Evolutionary conservation across 2,797 vertebrate species (phyloP).

Genomic region (Karalla daura): DNA sequence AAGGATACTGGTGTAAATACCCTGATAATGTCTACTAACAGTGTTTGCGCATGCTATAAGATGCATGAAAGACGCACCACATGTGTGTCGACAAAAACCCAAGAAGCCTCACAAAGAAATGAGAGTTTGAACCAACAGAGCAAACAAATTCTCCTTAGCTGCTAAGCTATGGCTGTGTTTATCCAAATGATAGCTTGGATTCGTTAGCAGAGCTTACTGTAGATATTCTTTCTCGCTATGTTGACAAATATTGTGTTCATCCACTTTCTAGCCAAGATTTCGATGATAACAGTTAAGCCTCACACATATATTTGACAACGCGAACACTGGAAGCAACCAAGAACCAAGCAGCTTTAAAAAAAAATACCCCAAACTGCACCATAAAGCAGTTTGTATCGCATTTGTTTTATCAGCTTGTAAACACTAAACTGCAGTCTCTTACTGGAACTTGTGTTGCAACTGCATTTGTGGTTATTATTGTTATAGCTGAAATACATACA

Average conservation of each 20-base stretch:
- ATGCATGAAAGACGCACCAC: not conserved
- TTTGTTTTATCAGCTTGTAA: too few relatives aligned
- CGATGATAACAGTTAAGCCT: not conserved
- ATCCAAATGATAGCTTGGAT: not conserved
- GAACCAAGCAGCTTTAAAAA: too few relatives aligned
- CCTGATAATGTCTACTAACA: conserved; percentile 17
- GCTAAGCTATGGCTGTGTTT: not conserved
- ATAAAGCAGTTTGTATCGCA: too few relatives aligned
- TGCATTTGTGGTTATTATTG: too few relatives aligned
- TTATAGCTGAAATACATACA: too few relatives aligned
- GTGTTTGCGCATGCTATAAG: not conserved
- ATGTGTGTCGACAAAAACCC: conserved; percentile 8
- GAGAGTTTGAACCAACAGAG: not conserved
- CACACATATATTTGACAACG: not conserved
- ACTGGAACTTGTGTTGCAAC: too few relatives aligned
- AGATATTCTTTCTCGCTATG: not conserved
- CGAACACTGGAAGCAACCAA: not conserved
- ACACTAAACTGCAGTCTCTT: too few relatives aligned
- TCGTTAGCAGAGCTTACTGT: not conserved
- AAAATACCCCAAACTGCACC: not conserved
- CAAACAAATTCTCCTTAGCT: not conserved
- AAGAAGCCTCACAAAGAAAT: not conserved
- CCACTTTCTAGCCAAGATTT: too few relatives aligned
- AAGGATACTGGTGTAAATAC: conserved; percentile 27
- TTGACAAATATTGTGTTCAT: not conserved